phyloP scores from a whole-genome alignment of 2,113 vertebrate species.

The Stegastes partitus region DNA sequence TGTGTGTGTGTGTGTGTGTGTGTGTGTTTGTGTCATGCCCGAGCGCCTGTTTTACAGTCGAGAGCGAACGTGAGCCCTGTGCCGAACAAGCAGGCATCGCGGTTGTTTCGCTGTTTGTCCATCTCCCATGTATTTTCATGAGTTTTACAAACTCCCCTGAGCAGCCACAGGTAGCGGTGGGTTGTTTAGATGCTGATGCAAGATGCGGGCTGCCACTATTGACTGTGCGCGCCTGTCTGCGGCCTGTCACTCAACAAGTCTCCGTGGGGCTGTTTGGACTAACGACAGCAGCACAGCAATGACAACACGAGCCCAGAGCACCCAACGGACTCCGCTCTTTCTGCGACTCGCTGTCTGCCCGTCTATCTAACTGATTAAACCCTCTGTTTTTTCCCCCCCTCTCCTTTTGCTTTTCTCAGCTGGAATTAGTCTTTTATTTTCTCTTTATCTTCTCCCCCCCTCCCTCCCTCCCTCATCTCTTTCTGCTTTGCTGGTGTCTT shows the following conservation, averaged over 20 bases:
- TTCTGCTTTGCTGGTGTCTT: constrained; percentile 21
- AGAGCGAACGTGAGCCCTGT: constrained; percentile 29
- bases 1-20: constrained; percentile 31
- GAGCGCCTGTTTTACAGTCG: constrained; percentile 19
- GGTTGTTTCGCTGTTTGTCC: constrained; percentile 35
- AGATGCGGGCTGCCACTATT: constrained; percentile 76
- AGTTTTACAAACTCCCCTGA: constrained; percentile 32
- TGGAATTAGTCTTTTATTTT: neutral
- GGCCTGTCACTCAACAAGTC: constrained; percentile 72
- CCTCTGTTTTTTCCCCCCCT: constrained; percentile 2
- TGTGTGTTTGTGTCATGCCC: constrained; percentile 30
- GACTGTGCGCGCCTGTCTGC: constrained; percentile 65
- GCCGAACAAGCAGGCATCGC: constrained; percentile 21
- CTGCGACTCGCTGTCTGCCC: constrained; percentile 14
- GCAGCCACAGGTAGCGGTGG: constrained; percentile 35
- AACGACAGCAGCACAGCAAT: constrained; percentile 66
- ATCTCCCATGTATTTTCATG: constrained; percentile 53
- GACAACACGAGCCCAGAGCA: constrained; percentile 67
- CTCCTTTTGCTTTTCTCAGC: neutral
- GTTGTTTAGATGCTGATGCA: constrained; percentile 56
- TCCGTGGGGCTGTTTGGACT: constrained; percentile 75
- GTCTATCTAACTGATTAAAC: constrained; percentile 31
- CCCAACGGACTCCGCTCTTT: constrained; percentile 27
- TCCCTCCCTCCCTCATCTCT: constrained; percentile 3
- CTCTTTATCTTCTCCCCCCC: neutral